Evolutionary conservation across 2,888 invertebrate genomes (phyloP).

Genomic region (Buathra laborator): DNA sequence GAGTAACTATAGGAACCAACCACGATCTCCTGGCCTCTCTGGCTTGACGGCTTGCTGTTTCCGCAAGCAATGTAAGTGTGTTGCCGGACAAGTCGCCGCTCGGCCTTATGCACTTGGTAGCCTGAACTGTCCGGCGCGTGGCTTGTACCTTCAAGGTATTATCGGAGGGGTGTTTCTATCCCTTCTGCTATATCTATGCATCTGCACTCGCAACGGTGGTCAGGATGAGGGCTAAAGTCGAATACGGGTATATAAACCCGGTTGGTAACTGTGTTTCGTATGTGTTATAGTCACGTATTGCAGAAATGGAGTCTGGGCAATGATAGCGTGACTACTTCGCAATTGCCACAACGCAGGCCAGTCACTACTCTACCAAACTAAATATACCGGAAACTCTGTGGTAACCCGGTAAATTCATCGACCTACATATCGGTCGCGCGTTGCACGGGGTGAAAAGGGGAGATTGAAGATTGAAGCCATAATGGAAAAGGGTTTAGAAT

Average conservation of each 20-base stretch:
- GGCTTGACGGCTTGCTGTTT: slow-evolving; percentile 24
- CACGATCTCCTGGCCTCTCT: slow-evolving; percentile 3
- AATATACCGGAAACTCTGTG: slow-evolving; percentile 15
- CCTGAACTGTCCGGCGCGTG: slow-evolving; percentile 9
- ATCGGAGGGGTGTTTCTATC: slow-evolving; percentile 2
- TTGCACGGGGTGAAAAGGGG: not conserved
- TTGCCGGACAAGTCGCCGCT: slow-evolving; percentile 43
- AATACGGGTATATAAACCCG: slow-evolving; percentile 18
- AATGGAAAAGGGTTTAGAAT: slow-evolving; percentile 25
- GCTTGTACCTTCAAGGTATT: slow-evolving; percentile 39
- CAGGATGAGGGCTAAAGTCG: not conserved
- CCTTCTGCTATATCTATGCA: not conserved
- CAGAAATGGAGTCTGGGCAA: slow-evolving; percentile 31
- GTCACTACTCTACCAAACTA: not conserved
- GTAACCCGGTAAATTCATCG: slow-evolving; percentile 50
- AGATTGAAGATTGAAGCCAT: slow-evolving; percentile 1
- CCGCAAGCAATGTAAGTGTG: slow-evolving; percentile 32
- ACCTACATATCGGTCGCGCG: slow-evolving; percentile 35
- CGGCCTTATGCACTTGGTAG: slow-evolving; percentile 24
- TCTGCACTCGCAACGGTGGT: not conserved
- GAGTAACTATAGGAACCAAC: slow-evolving; percentile 26
- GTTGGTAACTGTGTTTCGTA: not conserved
- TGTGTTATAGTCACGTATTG: slow-evolving; percentile 18
- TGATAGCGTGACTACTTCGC: slow-evolving; percentile 33
- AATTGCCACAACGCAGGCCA: slow-evolving; percentile 25